These are phyloP conservation scores for Empis stercorea DNA, from an alignment of 2,888 invertebrate genomes.

Conservation along the genomic window DNA sequence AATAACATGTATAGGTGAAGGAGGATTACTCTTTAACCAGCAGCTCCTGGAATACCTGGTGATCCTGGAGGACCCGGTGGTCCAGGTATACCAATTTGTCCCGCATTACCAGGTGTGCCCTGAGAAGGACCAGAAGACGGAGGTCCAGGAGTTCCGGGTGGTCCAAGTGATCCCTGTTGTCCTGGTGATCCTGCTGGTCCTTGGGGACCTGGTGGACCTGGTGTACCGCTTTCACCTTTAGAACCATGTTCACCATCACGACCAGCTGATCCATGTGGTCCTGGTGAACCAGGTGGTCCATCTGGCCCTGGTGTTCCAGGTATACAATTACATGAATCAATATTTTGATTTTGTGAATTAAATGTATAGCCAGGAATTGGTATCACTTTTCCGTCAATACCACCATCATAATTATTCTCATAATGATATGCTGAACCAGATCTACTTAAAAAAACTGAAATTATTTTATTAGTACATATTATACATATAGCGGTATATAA, in stretches of 20 bases:
- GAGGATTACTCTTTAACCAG: neutral
- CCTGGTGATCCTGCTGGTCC: neutral
- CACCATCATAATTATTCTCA: no score
- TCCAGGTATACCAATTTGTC: neutral
- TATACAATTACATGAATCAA: neutral
- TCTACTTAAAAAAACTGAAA: no score
- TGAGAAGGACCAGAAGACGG: neutral
- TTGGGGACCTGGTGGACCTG: neutral
- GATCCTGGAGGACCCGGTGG: neutral
- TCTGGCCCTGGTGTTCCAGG: neutral
- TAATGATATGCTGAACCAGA: no score
- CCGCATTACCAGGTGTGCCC: neutral
- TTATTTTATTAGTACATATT: no score
- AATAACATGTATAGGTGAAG: no score
- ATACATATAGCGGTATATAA: no score
- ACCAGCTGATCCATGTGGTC: neutral
- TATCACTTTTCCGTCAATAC: no score
- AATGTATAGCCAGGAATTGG: no score
- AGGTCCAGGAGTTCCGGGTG: neutral
- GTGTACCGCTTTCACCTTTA: neutral
- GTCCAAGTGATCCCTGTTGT: neutral
- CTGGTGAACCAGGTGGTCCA: neutral
- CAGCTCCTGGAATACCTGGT: neutral
- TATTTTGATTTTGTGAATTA: no score
- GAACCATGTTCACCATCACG: neutral